Evolutionary conservation across 2,888 invertebrate species (phyloP).

Genomic region (Tiliacea citrago): DNA sequence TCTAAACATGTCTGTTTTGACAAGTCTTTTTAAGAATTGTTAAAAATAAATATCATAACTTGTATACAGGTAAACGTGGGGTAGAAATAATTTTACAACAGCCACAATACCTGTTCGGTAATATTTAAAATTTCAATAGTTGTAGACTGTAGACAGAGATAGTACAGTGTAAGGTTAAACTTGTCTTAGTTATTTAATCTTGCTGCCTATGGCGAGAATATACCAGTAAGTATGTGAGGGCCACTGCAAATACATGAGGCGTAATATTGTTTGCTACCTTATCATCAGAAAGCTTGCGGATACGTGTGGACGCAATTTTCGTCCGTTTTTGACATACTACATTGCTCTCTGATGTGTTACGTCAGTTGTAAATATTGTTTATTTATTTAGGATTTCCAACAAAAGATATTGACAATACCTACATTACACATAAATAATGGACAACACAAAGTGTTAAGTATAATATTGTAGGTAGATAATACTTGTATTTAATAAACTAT

Average conservation of each 20-base stretch:
- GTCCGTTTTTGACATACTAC: too few relatives aligned
- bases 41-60: too few relatives aligned
- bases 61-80: too few relatives aligned
- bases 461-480: too few relatives aligned
- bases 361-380: neutral
- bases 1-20: too few relatives aligned
- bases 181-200: too few relatives aligned
- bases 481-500: neutral
- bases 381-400: neutral
- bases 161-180: neutral
- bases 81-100: too few relatives aligned
- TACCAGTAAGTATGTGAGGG: neutral
- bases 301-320: neutral
- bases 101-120: neutral
- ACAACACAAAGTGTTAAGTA: neutral
- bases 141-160: neutral
- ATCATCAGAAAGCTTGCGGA: neutral
- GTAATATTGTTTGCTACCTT: neutral
- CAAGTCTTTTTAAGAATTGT: too few relatives aligned
- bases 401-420: neutral
- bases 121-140: neutral
- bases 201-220: neutral
- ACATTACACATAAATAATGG: neutral
- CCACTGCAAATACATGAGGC: neutral
- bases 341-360: neutral